Evolutionary conservation across 1,140 invertebrate genomes (phyloP).

Genomic region (Uloborus diversus): DNA sequence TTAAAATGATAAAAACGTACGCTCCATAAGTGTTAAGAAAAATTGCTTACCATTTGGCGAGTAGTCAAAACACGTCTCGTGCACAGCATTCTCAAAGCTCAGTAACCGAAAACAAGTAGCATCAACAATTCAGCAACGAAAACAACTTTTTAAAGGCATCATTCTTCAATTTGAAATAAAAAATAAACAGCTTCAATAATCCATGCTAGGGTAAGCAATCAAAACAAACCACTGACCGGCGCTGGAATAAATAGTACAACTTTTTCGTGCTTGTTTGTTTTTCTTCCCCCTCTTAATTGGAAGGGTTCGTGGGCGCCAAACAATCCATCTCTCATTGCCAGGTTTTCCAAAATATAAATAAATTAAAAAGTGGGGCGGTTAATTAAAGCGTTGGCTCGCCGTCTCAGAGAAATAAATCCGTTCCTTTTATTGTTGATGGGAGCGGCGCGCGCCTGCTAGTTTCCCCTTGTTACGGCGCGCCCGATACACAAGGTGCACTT

Average conservation of each 20-base stretch:
- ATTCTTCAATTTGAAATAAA: neutral
- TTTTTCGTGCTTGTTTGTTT: neutral
- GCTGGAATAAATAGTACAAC: neutral
- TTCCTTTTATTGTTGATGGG: neutral
- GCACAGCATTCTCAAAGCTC: slow-evolving; percentile 11
- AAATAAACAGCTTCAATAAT: too few relatives aligned
- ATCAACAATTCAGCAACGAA: neutral
- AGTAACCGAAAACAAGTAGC: neutral
- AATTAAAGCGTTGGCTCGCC: too few relatives aligned
- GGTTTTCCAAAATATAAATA: neutral
- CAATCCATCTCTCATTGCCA: neutral
- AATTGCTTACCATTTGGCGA: slow-evolving; percentile 4
- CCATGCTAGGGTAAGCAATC: too few relatives aligned
- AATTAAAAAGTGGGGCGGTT: neutral
- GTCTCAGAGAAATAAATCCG: too few relatives aligned
- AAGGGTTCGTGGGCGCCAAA: neutral
- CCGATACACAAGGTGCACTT: slow-evolving; percentile 9
- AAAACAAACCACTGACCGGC: too few relatives aligned
- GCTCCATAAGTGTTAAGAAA: neutral
- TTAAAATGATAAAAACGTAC: too few relatives aligned
- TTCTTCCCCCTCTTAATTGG: neutral
- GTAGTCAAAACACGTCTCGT: neutral
- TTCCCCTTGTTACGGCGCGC: neutral
- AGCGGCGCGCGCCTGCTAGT: neutral
- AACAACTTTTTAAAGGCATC: neutral